Evolutionary conservation across 2,797 vertebrate species (phyloP).

Genomic region (Chiloscyllium punctatum): DNA sequence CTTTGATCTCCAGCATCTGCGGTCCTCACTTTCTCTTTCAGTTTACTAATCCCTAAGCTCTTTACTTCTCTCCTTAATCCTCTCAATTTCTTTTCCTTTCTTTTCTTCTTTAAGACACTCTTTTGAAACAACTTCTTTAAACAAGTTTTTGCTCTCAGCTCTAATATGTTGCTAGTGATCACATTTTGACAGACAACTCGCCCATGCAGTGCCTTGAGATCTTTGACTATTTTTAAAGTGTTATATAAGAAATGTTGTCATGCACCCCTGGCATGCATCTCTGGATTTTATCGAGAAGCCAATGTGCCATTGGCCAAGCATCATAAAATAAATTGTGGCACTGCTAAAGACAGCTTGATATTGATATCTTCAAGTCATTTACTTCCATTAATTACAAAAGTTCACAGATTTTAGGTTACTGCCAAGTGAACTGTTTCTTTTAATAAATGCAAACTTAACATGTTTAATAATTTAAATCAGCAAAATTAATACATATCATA

Average conservation of each 20-base stretch:
- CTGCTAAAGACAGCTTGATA: not conserved
- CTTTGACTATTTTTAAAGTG: not conserved
- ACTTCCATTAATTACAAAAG: not conserved
- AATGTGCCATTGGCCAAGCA: not conserved
- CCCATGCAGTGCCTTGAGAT: not conserved
- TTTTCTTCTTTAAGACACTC: not conserved
- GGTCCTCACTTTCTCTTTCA: no score
- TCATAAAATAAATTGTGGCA: not conserved
- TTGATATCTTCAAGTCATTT: not conserved
- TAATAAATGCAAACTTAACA: not conserved
- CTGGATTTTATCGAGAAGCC: not conserved
- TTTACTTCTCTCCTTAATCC: not conserved
- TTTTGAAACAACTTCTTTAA: not conserved
- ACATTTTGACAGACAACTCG: not conserved
- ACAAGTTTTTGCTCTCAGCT: not conserved
- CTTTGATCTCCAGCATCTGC: no score
- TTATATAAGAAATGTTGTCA: not conserved
- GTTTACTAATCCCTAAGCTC: not conserved
- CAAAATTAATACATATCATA: not conserved
- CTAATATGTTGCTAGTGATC: not conserved
- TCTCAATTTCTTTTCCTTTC: not conserved
- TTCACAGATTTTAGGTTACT: not conserved
- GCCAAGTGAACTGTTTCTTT: not conserved
- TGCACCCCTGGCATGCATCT: not conserved
- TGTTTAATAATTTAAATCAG: not conserved